These are phyloP conservation scores for Acleris laterana DNA, from an alignment of 2,888 invertebrate species.

Conservation along the genomic window DNA sequence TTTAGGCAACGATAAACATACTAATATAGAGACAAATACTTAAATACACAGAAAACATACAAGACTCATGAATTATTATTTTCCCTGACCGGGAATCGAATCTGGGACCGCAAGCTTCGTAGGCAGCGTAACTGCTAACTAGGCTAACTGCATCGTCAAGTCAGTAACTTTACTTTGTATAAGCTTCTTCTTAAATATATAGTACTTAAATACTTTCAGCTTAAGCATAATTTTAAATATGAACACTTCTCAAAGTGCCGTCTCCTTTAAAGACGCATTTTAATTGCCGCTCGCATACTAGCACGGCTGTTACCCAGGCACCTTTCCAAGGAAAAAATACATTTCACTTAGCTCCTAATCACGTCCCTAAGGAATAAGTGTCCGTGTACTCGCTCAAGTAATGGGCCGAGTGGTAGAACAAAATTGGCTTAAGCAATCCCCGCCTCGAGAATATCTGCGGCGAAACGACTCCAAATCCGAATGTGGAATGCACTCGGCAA, in stretches of 20 bases:
- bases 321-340: slow-evolving; percentile 67
- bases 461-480: slow-evolving; percentile 58
- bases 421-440: slow-evolving; percentile 76
- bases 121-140: too few species aligned
- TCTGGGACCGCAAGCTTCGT: too few species aligned
- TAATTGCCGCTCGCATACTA: slow-evolving; percentile 37
- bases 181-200: not conserved
- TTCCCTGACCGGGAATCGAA: too few species aligned
- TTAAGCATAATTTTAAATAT: slow-evolving; percentile 4
- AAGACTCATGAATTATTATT: too few species aligned
- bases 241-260: slow-evolving; percentile 1
- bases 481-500: slow-evolving; percentile 65
- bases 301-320: slow-evolving; percentile 56
- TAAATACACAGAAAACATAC: too few species aligned
- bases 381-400: slow-evolving; percentile 63
- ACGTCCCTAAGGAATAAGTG: slow-evolving; percentile 65
- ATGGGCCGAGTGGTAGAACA: slow-evolving; percentile 70
- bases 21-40: too few species aligned
- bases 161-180: too few species aligned
- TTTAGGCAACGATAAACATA: too few species aligned
- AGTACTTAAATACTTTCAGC: not conserved
- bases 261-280: slow-evolving; percentile 1
- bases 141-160: too few species aligned
- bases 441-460: slow-evolving; percentile 57
- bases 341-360: slow-evolving; percentile 74